These are phyloP conservation scores for Erythrolamprus reginae DNA, from an alignment of 2,113 vertebrate species.

Conservation along the genomic window DNA sequence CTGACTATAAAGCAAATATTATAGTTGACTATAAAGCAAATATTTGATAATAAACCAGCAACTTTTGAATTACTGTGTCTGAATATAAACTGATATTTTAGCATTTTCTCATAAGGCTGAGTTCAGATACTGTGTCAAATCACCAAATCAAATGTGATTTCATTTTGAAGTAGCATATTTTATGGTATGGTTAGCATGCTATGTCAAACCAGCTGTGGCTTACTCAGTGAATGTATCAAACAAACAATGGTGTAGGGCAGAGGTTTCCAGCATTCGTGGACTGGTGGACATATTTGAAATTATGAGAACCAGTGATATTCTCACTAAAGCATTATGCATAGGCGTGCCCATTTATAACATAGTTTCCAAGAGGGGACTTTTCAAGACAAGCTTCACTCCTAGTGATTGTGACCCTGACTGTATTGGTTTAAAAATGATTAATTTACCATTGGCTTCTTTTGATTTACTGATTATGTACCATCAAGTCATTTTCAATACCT, in stretches of 20 bases:
- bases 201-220: not conserved
- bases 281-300: not conserved
- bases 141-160: not conserved
- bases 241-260: not conserved
- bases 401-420: not conserved
- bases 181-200: not conserved
- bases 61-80: constrained; percentile 4
- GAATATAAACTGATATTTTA: not conserved
- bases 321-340: not conserved
- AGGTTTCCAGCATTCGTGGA: not conserved
- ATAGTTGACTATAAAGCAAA: constrained; percentile 65
- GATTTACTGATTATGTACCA: not conserved
- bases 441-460: not conserved
- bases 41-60: constrained; percentile 57
- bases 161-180: not conserved
- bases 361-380: not conserved
- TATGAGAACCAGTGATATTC: not conserved
- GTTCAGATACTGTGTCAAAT: not conserved
- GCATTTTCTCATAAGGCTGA: not conserved
- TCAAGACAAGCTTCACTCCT: not conserved
- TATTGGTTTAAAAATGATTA: not conserved
- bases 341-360: not conserved
- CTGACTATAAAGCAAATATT: constrained; percentile 69
- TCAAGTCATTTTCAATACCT: not conserved
- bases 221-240: not conserved